A percentile compares a stretch with the other conserved stretches of the same genome.
Evolutionary conservation across 2,888 invertebrate genomes (phyloP).

Genomic region (Hypsopygia costalis): DNA sequence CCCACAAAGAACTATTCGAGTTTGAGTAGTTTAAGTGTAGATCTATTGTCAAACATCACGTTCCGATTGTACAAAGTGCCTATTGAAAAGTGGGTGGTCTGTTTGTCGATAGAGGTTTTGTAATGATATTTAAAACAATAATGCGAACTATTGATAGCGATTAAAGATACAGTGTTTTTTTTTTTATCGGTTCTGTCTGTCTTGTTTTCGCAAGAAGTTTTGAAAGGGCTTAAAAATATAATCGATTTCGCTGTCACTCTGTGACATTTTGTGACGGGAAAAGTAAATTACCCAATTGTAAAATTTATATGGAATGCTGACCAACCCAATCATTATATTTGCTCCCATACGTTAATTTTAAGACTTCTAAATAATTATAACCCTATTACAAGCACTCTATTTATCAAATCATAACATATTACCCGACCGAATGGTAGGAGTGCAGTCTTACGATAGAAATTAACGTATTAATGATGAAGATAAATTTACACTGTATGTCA

Average conservation of each 20-base stretch:
- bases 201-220: no score
- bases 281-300: no score
- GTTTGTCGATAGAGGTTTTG: neutral
- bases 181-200: no score
- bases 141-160: no score
- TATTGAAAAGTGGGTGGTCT: conserved; percentile 5
- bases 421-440: conserved; percentile 27
- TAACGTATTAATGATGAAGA: conserved; percentile 69
- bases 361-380: conserved; percentile 2
- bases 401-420: conserved; percentile 37
- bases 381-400: conserved; percentile 23
- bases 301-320: no score
- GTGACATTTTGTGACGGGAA: no score
- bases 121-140: no score
- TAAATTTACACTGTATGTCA: conserved; percentile 66
- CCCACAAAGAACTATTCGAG: conserved; percentile 4
- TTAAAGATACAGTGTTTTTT: no score
- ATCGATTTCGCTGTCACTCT: no score
- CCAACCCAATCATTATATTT: neutral
- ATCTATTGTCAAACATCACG: conserved; percentile 8
- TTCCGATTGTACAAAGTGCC: neutral
- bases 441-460: conserved; percentile 34
- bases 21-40: conserved; percentile 1
- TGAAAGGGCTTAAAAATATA: no score
- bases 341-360: conserved; percentile 3